Conservation (phyloP, 2,888 invertebrate species). For the Agonopterix subpropinquella region DNA sequence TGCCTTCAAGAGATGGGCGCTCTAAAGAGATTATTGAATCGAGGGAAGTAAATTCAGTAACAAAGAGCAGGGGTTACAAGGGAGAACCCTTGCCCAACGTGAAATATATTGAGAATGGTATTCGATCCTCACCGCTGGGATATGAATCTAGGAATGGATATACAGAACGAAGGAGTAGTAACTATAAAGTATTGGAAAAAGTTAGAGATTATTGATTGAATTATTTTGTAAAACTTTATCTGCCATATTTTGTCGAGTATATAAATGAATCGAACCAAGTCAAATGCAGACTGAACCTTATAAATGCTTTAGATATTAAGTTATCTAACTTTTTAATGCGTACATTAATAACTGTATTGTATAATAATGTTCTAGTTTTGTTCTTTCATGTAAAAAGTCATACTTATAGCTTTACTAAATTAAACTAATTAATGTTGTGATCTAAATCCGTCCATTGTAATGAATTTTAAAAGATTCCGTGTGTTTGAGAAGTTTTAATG, state of each 20-base stretch:
- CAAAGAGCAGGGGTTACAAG: constrained; percentile 77
- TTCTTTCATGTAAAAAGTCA: constrained; percentile 65
- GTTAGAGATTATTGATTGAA: constrained; percentile 60
- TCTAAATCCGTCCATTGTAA: constrained; percentile 49
- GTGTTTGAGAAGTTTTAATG: constrained; percentile 19
- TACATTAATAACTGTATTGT: constrained; percentile 43
- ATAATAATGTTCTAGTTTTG: constrained; percentile 36
- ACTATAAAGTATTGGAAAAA: constrained; percentile 65
- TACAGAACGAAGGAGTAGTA: constrained; percentile 61
- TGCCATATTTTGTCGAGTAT: constrained; percentile 47
- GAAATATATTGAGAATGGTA: constrained; percentile 74
- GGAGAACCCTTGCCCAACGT: constrained; percentile 54
- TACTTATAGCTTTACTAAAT: constrained; percentile 66
- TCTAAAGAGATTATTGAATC: constrained; percentile 82
- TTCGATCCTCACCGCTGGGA: constrained; percentile 44
- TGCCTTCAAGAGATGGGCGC: constrained; percentile 79
- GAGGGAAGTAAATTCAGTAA: constrained; percentile 81
- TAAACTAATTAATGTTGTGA: constrained; percentile 40
- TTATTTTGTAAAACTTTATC: constrained; percentile 29
- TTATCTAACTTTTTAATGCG: constrained; percentile 42
- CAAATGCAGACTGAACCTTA: constrained; percentile 60
- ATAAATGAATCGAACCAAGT: constrained; percentile 42
- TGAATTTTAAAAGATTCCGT: constrained; percentile 23
- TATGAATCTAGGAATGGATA: constrained; percentile 60
- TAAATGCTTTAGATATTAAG: constrained; percentile 49